Evolutionary conservation across 1,140 invertebrate genomes (phyloP).

Genomic region (Psix sp.): DNA sequence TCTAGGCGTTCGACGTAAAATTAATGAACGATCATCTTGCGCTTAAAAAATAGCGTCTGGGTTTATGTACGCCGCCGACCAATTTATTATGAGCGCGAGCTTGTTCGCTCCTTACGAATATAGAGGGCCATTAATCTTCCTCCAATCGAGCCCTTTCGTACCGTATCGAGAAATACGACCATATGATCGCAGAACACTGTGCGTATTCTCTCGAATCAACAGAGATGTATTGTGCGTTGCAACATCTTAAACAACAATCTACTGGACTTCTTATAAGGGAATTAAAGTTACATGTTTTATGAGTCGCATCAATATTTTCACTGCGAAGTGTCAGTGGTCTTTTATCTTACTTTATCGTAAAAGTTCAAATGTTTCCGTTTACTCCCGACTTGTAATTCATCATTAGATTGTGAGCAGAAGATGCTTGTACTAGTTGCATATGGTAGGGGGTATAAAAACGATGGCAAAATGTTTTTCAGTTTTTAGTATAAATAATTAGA

Average conservation of each 20-base stretch:
- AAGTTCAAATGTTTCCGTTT: no score
- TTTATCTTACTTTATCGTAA: neutral
- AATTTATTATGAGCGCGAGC: constrained; percentile 54
- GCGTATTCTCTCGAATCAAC: constrained; percentile 38
- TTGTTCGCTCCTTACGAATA: constrained; percentile 38
- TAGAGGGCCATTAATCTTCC: constrained; percentile 47
- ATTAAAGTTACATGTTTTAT: constrained; percentile 20
- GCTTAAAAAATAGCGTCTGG: constrained; percentile 40
- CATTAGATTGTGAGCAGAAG: no score
- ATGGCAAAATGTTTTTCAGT: no score
- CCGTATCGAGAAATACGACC: constrained; percentile 27
- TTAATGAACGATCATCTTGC: constrained; percentile 45
- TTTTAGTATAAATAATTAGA: no score
- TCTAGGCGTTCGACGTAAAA: constrained; percentile 18
- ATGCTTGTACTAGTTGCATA: no score
- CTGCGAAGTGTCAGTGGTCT: neutral
- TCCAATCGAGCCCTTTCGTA: constrained; percentile 49
- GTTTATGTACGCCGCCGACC: constrained; percentile 37
- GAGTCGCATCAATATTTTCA: neutral
- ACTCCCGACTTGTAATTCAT: no score
- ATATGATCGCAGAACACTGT: constrained; percentile 51
- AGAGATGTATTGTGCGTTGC: constrained; percentile 29
- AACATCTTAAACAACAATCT: constrained; percentile 11
- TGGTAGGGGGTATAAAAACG: no score
- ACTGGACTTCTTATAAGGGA: constrained; percentile 44